These are phyloP conservation scores for Heteropelma amictum DNA, from an alignment of 2,888 invertebrate species.

Conservation along the genomic window DNA sequence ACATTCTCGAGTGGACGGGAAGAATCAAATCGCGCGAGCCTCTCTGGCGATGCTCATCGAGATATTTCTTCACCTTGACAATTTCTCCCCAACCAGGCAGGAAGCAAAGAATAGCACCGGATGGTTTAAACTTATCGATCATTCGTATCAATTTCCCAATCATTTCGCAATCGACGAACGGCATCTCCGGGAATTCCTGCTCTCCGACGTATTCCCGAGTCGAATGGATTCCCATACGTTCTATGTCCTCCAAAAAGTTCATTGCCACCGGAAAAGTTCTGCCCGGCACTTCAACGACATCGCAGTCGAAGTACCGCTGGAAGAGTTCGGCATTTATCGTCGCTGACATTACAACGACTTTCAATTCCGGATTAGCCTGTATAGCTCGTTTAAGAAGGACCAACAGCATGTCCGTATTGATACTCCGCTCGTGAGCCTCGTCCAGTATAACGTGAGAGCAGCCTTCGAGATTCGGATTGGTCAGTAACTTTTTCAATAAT, in stretches of 20 bases:
- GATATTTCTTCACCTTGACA: slow-evolving; percentile 78
- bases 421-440: slow-evolving; percentile 86
- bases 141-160: slow-evolving; percentile 79
- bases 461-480: slow-evolving; percentile 78
- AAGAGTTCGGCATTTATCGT: slow-evolving; percentile 84
- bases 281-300: slow-evolving; percentile 80
- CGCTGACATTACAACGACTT: slow-evolving; percentile 86
- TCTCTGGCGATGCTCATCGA: slow-evolving; percentile 75
- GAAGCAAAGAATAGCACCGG: slow-evolving; percentile 86
- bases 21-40: slow-evolving; percentile 76
- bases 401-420: slow-evolving; percentile 84
- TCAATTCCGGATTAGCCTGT: slow-evolving; percentile 79
- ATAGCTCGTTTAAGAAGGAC: slow-evolving; percentile 81
- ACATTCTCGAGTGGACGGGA: slow-evolving; percentile 81
- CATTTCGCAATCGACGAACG: slow-evolving; percentile 79
- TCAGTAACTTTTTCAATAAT: slow-evolving; percentile 78
- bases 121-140: slow-evolving; percentile 80
- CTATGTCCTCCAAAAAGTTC: slow-evolving; percentile 80
- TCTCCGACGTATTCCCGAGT: slow-evolving; percentile 52
- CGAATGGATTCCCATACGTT: slow-evolving; percentile 47
- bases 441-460: slow-evolving; percentile 86
- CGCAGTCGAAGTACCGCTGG: slow-evolving; percentile 80
- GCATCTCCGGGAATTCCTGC: slow-evolving; percentile 59
- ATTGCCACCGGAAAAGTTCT: slow-evolving; percentile 82
- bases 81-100: slow-evolving; percentile 89